Evolutionary conservation across 2,888 invertebrate genomes (phyloP), one percentile per base, ranked within the genome.

Genomic region (Plusia festucae): DNA sequence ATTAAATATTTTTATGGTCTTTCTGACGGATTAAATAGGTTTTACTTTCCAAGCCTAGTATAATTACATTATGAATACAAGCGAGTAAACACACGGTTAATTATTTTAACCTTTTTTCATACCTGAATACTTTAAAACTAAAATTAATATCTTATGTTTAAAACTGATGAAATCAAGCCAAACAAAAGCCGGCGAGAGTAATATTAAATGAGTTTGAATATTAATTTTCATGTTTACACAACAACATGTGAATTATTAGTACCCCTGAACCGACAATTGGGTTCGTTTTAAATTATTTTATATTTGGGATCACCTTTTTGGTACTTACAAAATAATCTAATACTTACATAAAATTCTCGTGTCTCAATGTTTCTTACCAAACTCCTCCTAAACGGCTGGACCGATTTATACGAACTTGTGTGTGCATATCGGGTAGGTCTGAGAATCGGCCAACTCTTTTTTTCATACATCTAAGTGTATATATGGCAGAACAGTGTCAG

Each of bases 151-250:
- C 2, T 9, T 56, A 53, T 53, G 27, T 72, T 72, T 34, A 18
- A 72, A 70, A 60, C 54, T 52, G 60, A 66, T 72, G 32, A 57
- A 34, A 53, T 44, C 16, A 46, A 60, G 32, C 22, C 51, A 34
- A 16, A 70, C 20, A 58, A 57, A 46, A 46, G 44, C 27, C 15
- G 57, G 30, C 53, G 15, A 40, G 32, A 56, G 27, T 60, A 68
- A 68, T 71, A 61, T 68, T 9, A 63, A 59, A 62, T 62, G 61
- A 73, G 52, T 71, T 75, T 53, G 30, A 53, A 57, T 58, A 75
- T 65, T 62, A 57, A 75, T 70, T 65, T 60, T 54, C 60, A 34
- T 56, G 59, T 75, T 65, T 62, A 27, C 18, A 22, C 22, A 54
- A 16, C n/a, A 49, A 52, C 44, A 15, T 69, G 16, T 40, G 30